These are phyloP conservation scores for Anguilla megastoma DNA, from an alignment of 2,797 vertebrate species.

Conservation along the genomic window DNA sequence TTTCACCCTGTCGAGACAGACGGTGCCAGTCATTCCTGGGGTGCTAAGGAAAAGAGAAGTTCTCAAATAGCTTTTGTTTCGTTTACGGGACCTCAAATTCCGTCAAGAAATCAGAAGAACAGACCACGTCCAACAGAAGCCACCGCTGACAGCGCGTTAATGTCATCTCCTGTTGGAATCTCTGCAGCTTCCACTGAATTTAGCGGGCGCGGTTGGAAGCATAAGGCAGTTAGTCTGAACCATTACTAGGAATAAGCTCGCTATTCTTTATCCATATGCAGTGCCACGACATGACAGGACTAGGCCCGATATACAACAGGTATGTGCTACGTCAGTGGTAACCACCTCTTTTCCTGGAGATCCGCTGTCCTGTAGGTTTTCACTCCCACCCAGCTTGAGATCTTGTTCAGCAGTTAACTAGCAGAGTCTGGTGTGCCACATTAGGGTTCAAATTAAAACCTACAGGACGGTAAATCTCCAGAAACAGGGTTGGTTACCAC, in stretches of 20 bases:
- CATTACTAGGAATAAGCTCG: not conserved
- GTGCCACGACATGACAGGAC: not conserved
- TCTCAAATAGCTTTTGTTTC: conserved; percentile 34
- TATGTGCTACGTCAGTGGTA: not conserved
- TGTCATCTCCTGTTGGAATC: not conserved
- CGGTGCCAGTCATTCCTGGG: conserved; percentile 12
- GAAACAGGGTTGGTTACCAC: too few species aligned
- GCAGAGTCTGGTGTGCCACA: too few species aligned
- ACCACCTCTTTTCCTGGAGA: too few species aligned
- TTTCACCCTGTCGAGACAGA: conserved; percentile 27
- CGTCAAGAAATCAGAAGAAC: not conserved
- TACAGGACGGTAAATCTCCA: too few species aligned
- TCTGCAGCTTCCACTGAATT: not conserved
- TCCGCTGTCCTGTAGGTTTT: too few species aligned
- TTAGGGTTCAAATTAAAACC: too few species aligned
- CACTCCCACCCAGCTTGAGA: too few species aligned
- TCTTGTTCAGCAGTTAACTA: too few species aligned
- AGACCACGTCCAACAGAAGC: not conserved
- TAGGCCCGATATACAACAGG: not conserved
- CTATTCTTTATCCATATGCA: not conserved
- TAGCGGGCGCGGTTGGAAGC: not conserved
- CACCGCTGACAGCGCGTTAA: not conserved
- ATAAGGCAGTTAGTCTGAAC: not conserved
- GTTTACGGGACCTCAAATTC: conserved; percentile 39
- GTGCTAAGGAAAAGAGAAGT: conserved; percentile 32